Percentiles rank a stretch among this genome's conserved stretches.
Conservation (phyloP, 2,888 invertebrate genomes). For the Hydraecia micacea region DNA sequence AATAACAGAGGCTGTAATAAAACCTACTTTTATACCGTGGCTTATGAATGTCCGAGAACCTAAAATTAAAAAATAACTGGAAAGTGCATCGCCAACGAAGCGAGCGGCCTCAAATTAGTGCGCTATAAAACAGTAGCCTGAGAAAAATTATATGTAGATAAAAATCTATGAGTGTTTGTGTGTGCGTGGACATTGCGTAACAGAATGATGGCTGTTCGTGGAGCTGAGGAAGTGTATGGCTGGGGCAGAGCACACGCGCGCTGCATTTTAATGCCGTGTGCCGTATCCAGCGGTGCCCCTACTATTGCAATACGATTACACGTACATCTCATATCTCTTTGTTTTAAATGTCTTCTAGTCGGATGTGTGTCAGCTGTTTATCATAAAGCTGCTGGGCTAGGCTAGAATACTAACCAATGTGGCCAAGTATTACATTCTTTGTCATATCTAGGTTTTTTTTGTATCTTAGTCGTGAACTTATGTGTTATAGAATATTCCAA, state of each 20-base stretch:
- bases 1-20: slow-evolving; percentile 30
- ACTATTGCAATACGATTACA: slow-evolving; percentile 65
- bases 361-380: slow-evolving; percentile 56
- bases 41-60: slow-evolving; percentile 39
- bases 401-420: slow-evolving; percentile 46
- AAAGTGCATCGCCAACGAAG: slow-evolving; percentile 52
- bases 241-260: slow-evolving; percentile 73
- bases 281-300: slow-evolving; percentile 66
- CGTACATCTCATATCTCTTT: slow-evolving; percentile 58
- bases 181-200: slow-evolving; percentile 73
- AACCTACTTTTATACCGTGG: slow-evolving; percentile 25
- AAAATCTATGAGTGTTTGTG: slow-evolving; percentile 53
- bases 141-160: slow-evolving; percentile 58
- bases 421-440: slow-evolving; percentile 19
- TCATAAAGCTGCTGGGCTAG: slow-evolving; percentile 49
- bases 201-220: slow-evolving; percentile 67
- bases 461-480: not conserved
- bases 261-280: slow-evolving; percentile 80
- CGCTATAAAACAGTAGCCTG: slow-evolving; percentile 51
- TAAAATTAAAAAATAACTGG: slow-evolving; percentile 51
- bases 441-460: not conserved
- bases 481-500: slow-evolving; percentile 1
- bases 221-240: slow-evolving; percentile 68
- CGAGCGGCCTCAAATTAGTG: slow-evolving; percentile 52
- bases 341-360: slow-evolving; percentile 50